phyloP scores from a whole-genome alignment of 2,797 vertebrate genomes.

The Syngnathus rostellatus region DNA sequence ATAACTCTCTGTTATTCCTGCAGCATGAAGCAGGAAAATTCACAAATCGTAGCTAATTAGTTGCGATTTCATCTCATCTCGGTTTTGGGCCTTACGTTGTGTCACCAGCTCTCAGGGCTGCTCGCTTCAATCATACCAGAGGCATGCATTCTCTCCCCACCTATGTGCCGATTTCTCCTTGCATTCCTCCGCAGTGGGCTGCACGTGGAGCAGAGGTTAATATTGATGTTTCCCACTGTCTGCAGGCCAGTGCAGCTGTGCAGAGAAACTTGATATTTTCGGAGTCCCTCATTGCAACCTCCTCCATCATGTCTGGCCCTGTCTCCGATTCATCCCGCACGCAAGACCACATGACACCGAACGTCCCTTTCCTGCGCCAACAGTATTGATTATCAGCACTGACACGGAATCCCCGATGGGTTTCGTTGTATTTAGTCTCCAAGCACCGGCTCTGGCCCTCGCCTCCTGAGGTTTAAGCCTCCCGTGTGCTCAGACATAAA shows the following conservation, averaged over 20 bases:
- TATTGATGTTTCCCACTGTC: slow-evolving; percentile 90
- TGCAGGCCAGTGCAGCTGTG: slow-evolving; percentile 84
- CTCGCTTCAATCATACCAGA: slow-evolving; percentile 22
- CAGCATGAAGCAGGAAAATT: slow-evolving; percentile 35
- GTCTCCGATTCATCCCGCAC: slow-evolving; percentile 30
- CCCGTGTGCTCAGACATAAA: slow-evolving; percentile 57
- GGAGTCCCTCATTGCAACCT: slow-evolving; percentile 64
- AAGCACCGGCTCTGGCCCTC: slow-evolving; percentile 40
- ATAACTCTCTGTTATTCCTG: slow-evolving; percentile 13
- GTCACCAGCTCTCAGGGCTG: slow-evolving; percentile 19
- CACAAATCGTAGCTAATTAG: slow-evolving; percentile 42
- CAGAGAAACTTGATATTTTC: slow-evolving; percentile 81
- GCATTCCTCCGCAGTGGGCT: slow-evolving; percentile 84
- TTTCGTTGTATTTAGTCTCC: slow-evolving; percentile 50
- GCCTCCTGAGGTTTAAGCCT: slow-evolving; percentile 55
- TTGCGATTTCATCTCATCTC: slow-evolving; percentile 43
- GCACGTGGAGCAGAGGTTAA: slow-evolving; percentile 87
- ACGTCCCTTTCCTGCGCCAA: slow-evolving; percentile 24
- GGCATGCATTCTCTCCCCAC: slow-evolving; percentile 32
- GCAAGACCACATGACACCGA: slow-evolving; percentile 26
- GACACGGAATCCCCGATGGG: slow-evolving; percentile 42
- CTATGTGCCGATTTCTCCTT: slow-evolving; percentile 53
- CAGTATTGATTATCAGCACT: slow-evolving; percentile 48
- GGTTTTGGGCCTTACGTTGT: slow-evolving; percentile 34
- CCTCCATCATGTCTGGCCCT: slow-evolving; percentile 30